Conservation (phyloP, 2,113 vertebrate genomes). For the Anhinga anhinga region DNA sequence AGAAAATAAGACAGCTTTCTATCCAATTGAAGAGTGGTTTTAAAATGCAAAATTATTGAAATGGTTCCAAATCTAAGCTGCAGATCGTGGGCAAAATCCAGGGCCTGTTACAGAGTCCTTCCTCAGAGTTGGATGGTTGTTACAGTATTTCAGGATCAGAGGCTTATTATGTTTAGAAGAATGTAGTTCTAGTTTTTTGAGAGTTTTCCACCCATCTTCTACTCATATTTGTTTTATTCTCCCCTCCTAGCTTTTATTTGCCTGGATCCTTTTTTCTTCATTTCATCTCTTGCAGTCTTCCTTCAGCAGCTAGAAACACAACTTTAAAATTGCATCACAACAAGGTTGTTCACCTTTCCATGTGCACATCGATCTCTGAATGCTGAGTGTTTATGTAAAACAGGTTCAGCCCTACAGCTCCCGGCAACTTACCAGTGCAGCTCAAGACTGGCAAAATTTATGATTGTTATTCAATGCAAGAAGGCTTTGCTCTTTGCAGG, state of each 20-base stretch:
- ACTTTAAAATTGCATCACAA: neutral
- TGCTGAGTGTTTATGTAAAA: neutral
- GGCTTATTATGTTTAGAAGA: neutral
- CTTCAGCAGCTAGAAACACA: neutral
- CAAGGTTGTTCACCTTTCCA: neutral
- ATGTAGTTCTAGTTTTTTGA: neutral
- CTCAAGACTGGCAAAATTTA: neutral
- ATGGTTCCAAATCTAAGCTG: neutral
- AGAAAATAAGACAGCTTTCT: neutral
- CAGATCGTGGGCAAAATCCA: neutral
- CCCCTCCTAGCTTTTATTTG: neutral
- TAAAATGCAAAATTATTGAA: neutral
- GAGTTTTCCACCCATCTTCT: neutral
- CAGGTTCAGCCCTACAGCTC: neutral
- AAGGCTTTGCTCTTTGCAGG: neutral
- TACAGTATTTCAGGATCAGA: neutral
- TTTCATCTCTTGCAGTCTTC: neutral
- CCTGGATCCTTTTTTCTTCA: neutral
- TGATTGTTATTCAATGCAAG: neutral
- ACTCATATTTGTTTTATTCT: neutral
- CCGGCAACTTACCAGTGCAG: neutral
- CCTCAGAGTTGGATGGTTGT: neutral
- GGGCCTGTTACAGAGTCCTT: neutral
- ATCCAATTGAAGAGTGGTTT: neutral
- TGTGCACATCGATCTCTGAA: rapidly evolving